A percentile compares a stretch with the other conserved stretches of the same genome.
Conservation (phyloP, 1,140 invertebrate genomes). For the Leucophenga varia region DNA sequence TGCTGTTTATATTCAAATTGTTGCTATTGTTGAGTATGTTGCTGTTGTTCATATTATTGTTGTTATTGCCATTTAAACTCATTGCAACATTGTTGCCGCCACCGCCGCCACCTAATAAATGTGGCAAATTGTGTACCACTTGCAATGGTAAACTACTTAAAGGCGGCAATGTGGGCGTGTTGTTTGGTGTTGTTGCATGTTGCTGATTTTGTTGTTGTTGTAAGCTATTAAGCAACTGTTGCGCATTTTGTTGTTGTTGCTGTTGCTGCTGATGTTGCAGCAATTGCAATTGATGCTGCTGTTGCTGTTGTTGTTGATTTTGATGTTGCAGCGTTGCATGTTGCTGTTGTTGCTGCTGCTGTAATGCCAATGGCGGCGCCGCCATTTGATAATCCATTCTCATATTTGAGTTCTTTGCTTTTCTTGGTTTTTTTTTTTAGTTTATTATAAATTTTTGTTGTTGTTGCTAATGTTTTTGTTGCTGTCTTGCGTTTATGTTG, state of each 20-base stretch:
- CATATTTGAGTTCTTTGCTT: slow-evolving; percentile 18
- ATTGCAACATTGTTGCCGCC: slow-evolving; percentile 20
- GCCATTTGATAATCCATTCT: slow-evolving; percentile 61
- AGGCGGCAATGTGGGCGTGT: slow-evolving; percentile 36
- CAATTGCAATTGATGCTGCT: slow-evolving; percentile 26
- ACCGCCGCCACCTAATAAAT: slow-evolving; percentile 32
- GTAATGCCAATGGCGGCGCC: slow-evolving; percentile 50
- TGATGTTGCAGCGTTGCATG: slow-evolving; percentile 39
- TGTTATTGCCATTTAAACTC: too few relatives aligned
- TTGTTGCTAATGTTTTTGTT: slow-evolving; percentile 10
- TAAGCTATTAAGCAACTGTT: slow-evolving; percentile 30
- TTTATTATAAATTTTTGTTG: slow-evolving; percentile 7
- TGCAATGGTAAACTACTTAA: slow-evolving; percentile 48
- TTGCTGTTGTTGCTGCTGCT: slow-evolving; percentile 36
- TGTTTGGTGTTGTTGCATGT: slow-evolving; percentile 33
- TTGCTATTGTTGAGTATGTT: slow-evolving; percentile 16
- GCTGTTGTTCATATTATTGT: slow-evolving; percentile 15
- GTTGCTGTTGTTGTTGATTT: slow-evolving; percentile 15
- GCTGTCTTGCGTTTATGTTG: too few relatives aligned
- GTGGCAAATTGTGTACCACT: slow-evolving; percentile 52
- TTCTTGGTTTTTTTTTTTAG: slow-evolving; percentile 8
- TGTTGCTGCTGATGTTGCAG: slow-evolving; percentile 37
- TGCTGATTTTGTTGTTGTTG: slow-evolving; percentile 23
- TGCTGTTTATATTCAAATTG: slow-evolving; percentile 24
- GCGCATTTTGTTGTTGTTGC: slow-evolving; percentile 36